These are phyloP conservation scores for Megalurothrips usitatus DNA, from an alignment of 2,888 invertebrate genomes.

Conservation along the genomic window DNA sequence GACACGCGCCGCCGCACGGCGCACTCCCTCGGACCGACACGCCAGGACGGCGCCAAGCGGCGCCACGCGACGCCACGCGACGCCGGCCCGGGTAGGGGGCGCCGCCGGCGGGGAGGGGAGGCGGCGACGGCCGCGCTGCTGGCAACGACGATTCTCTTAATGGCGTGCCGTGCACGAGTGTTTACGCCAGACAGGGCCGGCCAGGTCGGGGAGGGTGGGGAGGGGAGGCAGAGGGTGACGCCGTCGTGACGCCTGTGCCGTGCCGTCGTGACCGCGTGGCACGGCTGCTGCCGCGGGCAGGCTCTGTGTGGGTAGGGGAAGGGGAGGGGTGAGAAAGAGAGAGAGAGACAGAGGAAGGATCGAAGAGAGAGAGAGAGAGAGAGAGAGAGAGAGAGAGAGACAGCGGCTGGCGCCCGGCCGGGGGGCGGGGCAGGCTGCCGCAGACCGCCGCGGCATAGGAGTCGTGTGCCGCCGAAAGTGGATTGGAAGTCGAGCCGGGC, in stretches of 20 bases:
- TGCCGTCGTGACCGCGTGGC: too few relatives aligned
- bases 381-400: background rate
- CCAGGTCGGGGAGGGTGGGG: background rate
- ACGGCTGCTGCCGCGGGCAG: background rate
- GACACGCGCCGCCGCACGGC: background rate
- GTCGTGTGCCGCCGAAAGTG: too few relatives aligned
- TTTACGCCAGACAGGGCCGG: background rate
- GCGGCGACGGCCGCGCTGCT: background rate
- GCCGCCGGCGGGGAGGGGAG: background rate
- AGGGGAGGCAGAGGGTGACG: background rate
- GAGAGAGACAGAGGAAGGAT: background rate
- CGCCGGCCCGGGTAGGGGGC: background rate
- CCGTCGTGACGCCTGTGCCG: background rate
- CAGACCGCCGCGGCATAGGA: too few relatives aligned
- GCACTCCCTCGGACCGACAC: background rate
- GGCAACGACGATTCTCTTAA: constrained; percentile 6
- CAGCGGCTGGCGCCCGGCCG: background rate
- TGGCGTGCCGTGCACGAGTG: background rate
- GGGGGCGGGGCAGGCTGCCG: background rate
- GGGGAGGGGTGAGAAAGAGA: too few relatives aligned
- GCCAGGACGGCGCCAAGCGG: background rate
- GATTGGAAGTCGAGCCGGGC: background rate
- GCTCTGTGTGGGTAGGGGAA: background rate
- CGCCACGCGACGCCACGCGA: constrained; percentile 14
- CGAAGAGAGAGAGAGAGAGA: background rate